phyloP scores from a whole-genome alignment of 2,797 vertebrate species.

The Thalassophryne amazonica region DNA sequence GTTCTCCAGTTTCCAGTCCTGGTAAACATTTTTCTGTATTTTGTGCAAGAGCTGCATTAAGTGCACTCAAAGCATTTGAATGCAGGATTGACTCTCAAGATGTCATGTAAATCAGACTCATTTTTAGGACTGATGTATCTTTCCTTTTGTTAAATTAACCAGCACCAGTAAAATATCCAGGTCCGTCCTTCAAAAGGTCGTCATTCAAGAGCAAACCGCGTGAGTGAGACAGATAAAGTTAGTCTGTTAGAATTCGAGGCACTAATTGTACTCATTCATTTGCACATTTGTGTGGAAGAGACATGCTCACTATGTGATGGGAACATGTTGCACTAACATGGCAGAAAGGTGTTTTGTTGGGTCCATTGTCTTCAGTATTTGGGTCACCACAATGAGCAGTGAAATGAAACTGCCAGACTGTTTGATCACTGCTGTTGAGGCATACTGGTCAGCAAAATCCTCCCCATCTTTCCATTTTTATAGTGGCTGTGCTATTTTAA shows the following conservation, averaged over 20 bases:
- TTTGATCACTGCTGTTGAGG: slow-evolving; percentile 21
- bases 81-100: not conserved
- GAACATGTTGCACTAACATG: slow-evolving; percentile 20
- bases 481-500: not conserved
- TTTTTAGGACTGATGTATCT: slow-evolving; percentile 33
- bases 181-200: slow-evolving; percentile 49
- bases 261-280: slow-evolving; percentile 5
- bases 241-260: slow-evolving; percentile 5
- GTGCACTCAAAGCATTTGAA: not conserved
- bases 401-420: not conserved
- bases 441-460: slow-evolving; percentile 1
- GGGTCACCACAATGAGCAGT: slow-evolving; percentile 1
- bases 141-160: slow-evolving; percentile 41
- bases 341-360: slow-evolving; percentile 16
- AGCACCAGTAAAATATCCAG: slow-evolving; percentile 43
- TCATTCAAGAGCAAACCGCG: slow-evolving; percentile 55
- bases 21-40: slow-evolving; percentile 33
- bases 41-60: not conserved
- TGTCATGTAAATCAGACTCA: not conserved
- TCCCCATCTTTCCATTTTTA: not conserved
- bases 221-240: slow-evolving; percentile 58
- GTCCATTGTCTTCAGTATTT: slow-evolving; percentile 11
- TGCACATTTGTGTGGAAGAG: slow-evolving; percentile 2
- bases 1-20: slow-evolving; percentile 57
- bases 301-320: not conserved